These are phyloP conservation scores for Trichosurus vulpecula DNA, from an alignment of 2,797 vertebrate genomes.

Conservation along the genomic window DNA sequence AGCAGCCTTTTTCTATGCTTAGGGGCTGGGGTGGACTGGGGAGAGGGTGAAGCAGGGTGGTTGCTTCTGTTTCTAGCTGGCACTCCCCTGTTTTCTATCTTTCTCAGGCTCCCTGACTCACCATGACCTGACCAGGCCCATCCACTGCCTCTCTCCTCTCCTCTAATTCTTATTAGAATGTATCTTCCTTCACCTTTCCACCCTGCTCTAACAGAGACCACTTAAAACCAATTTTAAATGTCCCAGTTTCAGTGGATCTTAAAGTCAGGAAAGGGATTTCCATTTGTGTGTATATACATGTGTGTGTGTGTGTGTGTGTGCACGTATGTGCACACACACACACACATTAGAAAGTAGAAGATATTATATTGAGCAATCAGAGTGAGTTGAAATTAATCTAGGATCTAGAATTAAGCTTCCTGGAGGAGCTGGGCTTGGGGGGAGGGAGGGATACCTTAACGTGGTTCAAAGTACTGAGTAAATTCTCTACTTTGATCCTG, in stretches of 20 bases:
- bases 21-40: background rate
- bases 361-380: background rate
- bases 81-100: background rate
- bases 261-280: background rate
- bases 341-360: background rate
- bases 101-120: background rate
- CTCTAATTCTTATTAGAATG: background rate
- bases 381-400: background rate
- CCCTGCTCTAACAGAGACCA: background rate
- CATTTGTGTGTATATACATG: background rate
- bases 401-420: background rate
- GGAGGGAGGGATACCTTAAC: background rate
- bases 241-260: background rate
- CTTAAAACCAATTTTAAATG: background rate
- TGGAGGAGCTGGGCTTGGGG: background rate
- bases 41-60: background rate
- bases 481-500: background rate
- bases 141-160: background rate
- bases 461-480: background rate
- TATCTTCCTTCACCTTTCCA: background rate
- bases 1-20: background rate
- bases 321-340: no score
- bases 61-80: background rate
- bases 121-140: background rate
- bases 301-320: no score